phyloP scores from a whole-genome alignment of 2,888 invertebrate genomes.

The Brachypalpus laphriformis region DNA sequence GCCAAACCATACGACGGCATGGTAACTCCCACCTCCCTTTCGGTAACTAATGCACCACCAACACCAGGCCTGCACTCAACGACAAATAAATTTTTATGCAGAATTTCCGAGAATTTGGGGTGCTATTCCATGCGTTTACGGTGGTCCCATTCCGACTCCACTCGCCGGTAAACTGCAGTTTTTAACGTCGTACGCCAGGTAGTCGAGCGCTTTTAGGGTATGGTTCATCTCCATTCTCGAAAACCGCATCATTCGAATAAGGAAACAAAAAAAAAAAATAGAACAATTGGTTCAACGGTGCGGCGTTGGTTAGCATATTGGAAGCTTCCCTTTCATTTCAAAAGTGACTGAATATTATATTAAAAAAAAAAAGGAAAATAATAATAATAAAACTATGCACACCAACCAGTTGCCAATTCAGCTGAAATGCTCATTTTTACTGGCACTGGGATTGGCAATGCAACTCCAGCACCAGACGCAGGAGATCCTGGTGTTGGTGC shows the following conservation, averaged over 20 bases:
- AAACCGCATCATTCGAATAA: constrained; percentile 47
- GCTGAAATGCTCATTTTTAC: constrained; percentile 31
- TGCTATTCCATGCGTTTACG: constrained; percentile 38
- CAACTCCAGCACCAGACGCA: background rate
- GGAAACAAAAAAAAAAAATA: constrained; percentile 20
- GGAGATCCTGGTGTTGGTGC: background rate
- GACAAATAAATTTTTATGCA: constrained; percentile 58
- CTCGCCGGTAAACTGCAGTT: constrained; percentile 36
- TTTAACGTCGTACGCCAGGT: constrained; percentile 37
- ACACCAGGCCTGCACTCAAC: constrained; percentile 36
- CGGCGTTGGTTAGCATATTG: constrained; percentile 8
- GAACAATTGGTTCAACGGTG: background rate
- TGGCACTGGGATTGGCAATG: background rate
- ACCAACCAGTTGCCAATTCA: constrained; percentile 38
- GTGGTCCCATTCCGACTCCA: background rate
- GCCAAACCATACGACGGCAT: constrained; percentile 16
- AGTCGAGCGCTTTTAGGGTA: constrained; percentile 21
- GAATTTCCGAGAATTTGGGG: constrained; percentile 31
- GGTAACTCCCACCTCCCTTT: background rate
- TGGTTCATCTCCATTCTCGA: constrained; percentile 8
- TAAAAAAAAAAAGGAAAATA: constrained; percentile 35
- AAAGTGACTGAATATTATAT: constrained; percentile 63
- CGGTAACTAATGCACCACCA: constrained; percentile 46
- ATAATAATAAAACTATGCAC: background rate
- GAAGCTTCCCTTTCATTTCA: constrained; percentile 22